Base-by-base conservation (phyloP, 1,140 invertebrate genomes). In the Drosophila biarmipes region DNA sequence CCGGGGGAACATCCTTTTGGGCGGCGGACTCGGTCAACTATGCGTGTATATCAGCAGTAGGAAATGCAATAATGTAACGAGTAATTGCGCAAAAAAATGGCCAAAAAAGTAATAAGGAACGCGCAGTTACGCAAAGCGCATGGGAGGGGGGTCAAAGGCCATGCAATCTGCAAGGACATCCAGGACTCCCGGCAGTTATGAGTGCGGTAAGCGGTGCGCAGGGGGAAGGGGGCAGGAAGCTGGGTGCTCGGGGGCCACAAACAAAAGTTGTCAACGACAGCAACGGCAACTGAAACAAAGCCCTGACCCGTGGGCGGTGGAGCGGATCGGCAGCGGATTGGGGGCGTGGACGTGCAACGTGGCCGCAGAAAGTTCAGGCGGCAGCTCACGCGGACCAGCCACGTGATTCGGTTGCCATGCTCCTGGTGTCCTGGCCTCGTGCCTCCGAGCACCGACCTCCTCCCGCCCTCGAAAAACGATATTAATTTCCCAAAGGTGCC, bases 401-500 rank as follows among this genome's bases (percentile, higher is more conserved):
- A 73, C 82, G 82, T 87, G 82, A 87, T 49, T 35, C 49, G 34
- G 27, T 31, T 10, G 34, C n/a, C n/a, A n/a, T n/a, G 40, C 37
- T 46, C 17, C 52, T 14, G 46, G 27, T 43, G 52, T 74, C 63
- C 57, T 51, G 46, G 61, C 48, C 77, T 62, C 72, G 78, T 75
- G 82, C 71, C 78, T 2, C 40, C 78, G 42, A 45, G 58, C n/a
- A n/a, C n/a, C n/a, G n/a, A n/a, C n/a, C n/a, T n/a, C 82, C 82
- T 7, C 7, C 24, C 3, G 24, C 7, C 29, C 29, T 8, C 29
- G 0, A 90, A 84, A 89, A 90, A 91, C 80, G 82, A 81, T 90
- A 91, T 90, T 90, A 90, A 90, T 90, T 90, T 90, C 89, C 89
- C 89, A 89, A 90, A 91, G 89, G 89, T 91, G 89, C 80, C 77